A percentile compares a stretch with the other conserved stretches of the same genome.
phyloP scores from a whole-genome alignment of 2,113 vertebrate genomes.

The Bettongia penicillata region DNA sequence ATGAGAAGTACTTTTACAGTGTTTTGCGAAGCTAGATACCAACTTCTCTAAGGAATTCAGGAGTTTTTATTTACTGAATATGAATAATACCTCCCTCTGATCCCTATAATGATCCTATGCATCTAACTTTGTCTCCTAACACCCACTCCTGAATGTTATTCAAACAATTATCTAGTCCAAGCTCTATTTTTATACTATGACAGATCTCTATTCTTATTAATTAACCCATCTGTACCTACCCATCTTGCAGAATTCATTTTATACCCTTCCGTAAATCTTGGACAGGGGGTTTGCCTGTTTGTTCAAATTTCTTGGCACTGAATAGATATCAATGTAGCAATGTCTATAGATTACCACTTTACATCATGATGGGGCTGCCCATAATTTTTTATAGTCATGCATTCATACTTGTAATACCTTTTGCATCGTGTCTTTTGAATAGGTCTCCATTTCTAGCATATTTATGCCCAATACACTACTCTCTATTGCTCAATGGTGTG shows the following conservation, averaged over 20 bases:
- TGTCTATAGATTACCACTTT: neutral
- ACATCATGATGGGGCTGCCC: neutral
- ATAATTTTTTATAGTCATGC: neutral
- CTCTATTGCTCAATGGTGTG: neutral
- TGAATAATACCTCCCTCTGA: neutral
- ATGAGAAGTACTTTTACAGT: neutral
- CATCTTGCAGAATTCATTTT: neutral
- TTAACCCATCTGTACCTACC: neutral
- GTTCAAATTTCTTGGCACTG: neutral
- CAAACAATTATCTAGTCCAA: neutral
- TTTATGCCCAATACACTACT: neutral
- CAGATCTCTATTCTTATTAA: neutral
- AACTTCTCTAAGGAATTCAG: neutral
- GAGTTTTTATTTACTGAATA: neutral
- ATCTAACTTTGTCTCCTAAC: neutral
- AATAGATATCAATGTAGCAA: neutral
- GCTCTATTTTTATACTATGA: neutral
- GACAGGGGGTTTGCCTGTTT: neutral
- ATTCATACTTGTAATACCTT: neutral
- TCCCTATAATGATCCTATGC: neutral
- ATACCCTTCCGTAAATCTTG: neutral
- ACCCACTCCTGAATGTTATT: neutral
- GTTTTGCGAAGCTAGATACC: neutral
- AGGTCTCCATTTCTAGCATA: neutral
- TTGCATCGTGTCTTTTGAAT: neutral